Conservation (phyloP, 2,888 invertebrate species). For the Ashinkailepas kermadecensis region DNA sequence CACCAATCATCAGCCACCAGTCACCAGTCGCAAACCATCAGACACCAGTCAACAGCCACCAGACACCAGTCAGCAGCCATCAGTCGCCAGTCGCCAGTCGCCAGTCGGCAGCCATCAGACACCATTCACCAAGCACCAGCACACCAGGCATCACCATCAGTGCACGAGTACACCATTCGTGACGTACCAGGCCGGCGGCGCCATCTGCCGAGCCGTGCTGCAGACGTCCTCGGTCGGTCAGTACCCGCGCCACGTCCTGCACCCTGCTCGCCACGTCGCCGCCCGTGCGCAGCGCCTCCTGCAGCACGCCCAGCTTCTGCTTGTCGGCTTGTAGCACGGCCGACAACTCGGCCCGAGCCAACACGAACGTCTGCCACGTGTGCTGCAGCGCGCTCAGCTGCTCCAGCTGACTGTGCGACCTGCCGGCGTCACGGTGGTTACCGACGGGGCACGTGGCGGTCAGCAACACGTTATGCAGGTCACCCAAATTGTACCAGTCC, state of each 20-base stretch:
- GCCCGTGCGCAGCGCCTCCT: slow-evolving; percentile 42
- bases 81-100: too few relatives aligned
- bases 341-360: slow-evolving; percentile 65
- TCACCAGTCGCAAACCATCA: too few relatives aligned
- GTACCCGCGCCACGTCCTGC: slow-evolving; percentile 25
- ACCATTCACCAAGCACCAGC: too few relatives aligned
- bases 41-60: too few relatives aligned
- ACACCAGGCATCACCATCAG: too few relatives aligned
- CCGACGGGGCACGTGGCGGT: too few relatives aligned
- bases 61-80: too few relatives aligned
- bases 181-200: neutral
- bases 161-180: too few relatives aligned
- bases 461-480: too few relatives aligned
- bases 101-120: too few relatives aligned
- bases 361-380: slow-evolving; percentile 68
- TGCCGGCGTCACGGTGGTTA: neutral
- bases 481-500: too few relatives aligned
- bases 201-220: neutral
- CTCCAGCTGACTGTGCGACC: slow-evolving; percentile 29
- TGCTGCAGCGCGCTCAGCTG: slow-evolving; percentile 29
- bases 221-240: neutral
- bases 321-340: slow-evolving; percentile 65
- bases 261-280: slow-evolving; percentile 38
- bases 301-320: slow-evolving; percentile 48
- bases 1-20: too few relatives aligned